Evolutionary conservation across 2,888 invertebrate species (phyloP).

Genomic region (Athalia cordata): DNA sequence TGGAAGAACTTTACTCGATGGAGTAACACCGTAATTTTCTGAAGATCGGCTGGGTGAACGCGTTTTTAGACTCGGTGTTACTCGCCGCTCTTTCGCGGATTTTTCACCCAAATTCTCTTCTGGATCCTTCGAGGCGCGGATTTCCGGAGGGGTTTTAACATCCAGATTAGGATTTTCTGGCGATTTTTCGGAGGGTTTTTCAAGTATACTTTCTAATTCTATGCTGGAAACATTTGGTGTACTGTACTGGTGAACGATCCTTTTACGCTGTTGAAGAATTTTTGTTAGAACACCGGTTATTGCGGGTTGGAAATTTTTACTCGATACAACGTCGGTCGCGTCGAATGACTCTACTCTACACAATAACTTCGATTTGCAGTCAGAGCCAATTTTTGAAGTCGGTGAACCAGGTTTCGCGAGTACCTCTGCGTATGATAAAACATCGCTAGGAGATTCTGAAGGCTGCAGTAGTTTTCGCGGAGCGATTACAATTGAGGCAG

Average conservation of each 20-base stretch:
- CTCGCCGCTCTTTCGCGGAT: not conserved
- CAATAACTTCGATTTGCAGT: slow-evolving; percentile 9
- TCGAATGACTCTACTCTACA: slow-evolving; percentile 40
- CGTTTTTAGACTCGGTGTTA: not conserved
- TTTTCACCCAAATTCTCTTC: not conserved
- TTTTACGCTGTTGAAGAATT: slow-evolving; percentile 36
- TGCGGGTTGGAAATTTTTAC: not conserved
- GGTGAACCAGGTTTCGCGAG: slow-evolving; percentile 19
- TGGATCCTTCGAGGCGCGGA: not conserved
- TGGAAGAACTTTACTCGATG: slow-evolving; percentile 49
- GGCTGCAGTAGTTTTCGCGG: not conserved
- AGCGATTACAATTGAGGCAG: not conserved
- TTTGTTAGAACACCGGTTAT: slow-evolving; percentile 20
- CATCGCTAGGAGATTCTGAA: not conserved
- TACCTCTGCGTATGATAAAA: slow-evolving; percentile 42
- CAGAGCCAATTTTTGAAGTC: not conserved
- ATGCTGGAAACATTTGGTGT: slow-evolving; percentile 50
- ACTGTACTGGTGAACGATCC: slow-evolving; percentile 53
- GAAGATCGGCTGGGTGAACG: not conserved
- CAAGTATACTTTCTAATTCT: slow-evolving; percentile 52
- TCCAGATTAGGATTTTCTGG: too few species aligned
- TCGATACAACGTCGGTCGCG: not conserved
- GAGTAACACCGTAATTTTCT: not conserved
- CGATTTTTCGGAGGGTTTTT: slow-evolving; percentile 47
- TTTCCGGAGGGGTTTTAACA: slow-evolving; percentile 9